Percentiles rank a stretch among this genome's conserved stretches.
phyloP scores from a whole-genome alignment of 30 jellyfish, hydroid and myxozoan species.

The Aurelia sp. region DNA sequence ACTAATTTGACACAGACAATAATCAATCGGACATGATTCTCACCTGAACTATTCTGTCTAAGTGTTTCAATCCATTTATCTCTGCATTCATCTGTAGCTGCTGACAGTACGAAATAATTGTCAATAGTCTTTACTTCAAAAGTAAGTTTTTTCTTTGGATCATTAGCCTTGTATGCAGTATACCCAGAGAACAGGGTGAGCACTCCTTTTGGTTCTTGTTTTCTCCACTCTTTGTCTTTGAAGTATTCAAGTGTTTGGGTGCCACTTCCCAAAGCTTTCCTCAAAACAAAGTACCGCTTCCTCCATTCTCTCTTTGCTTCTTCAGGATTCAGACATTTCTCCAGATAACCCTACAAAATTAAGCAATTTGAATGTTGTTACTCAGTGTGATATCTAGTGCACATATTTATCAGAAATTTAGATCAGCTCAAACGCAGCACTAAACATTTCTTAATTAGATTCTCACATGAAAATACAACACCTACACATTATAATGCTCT shows the following conservation, averaged over 20 bases:
- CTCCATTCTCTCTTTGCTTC: constrained; percentile 81
- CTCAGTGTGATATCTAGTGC: too few species aligned
- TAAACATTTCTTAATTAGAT: too few species aligned
- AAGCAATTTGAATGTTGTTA: too few species aligned
- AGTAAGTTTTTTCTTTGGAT: constrained; percentile 61
- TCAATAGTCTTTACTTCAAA: constrained; percentile 75
- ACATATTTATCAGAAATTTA: too few species aligned
- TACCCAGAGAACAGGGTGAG: constrained; percentile 70
- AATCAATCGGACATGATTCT: background rate
- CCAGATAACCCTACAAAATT: constrained; percentile 69
- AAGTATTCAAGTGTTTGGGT: constrained; percentile 73
- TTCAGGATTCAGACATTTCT: constrained; percentile 72
- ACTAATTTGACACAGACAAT: background rate
- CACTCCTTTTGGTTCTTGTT: constrained; percentile 86
- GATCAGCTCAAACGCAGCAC: too few species aligned
- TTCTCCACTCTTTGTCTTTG: constrained; percentile 83
- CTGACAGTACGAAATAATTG: constrained; percentile 58
- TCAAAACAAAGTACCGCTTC: constrained; percentile 77
- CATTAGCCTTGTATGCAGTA: constrained; percentile 52
- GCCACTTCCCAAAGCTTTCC: constrained; percentile 81
- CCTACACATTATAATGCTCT: too few species aligned
- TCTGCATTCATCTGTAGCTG: constrained; percentile 66
- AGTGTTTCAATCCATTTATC: constrained; percentile 68
- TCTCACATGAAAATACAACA: too few species aligned
- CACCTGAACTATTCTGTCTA: constrained; percentile 65